Evolutionary conservation across 2,888 invertebrate species (phyloP), one percentile per base, ranked within the genome.

Genomic region (Lysandra bellargus): DNA sequence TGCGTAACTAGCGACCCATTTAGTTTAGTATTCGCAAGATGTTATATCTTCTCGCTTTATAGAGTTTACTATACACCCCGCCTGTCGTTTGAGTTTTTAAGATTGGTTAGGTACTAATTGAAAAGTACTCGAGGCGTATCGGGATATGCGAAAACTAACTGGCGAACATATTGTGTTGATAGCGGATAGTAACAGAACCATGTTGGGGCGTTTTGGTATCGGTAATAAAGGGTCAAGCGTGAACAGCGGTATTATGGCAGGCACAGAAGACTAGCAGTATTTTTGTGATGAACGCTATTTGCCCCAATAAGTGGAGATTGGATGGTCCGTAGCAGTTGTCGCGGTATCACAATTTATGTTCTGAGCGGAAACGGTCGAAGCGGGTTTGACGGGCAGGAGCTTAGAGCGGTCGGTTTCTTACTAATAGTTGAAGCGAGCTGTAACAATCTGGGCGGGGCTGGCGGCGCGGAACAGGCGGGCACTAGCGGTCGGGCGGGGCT

Each of bases 381-480:
- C 7, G n/a, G 30, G 64, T 9, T 9, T 44, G 9, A 44, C 44
- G 49, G 3, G 9, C 49, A 49, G 9, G 9, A 44, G 44, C 44
- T 44, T 2, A 9, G 9, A 30, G 60, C n/a, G 60, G 61, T 23
- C 64, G 23, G 9, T 4, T 9, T 64, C 30, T 75, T 9, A n/a
- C 2, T 40, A 40, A 40, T 40, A 73, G 73, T 40, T 37, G 73
- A 40, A 73, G 75, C 33, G 40, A n/a, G 9, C 61, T 40, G 23
- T n/a, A 4, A 64, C 40, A 17, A 64, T 40, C 60, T 60, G 79
- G 79, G 78, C 61, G 79, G 33, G n/a, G 80, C 79, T 77, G 72
- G 80, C 81, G 75, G 74, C 69, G 60, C 78, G 80, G 12, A 78
- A 60, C 37, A 73, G 75, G 78, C 72, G 53, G 53, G n/a, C 60